Base-by-base conservation (phyloP, 2,888 invertebrate genomes). In the Seira ritae region DNA sequence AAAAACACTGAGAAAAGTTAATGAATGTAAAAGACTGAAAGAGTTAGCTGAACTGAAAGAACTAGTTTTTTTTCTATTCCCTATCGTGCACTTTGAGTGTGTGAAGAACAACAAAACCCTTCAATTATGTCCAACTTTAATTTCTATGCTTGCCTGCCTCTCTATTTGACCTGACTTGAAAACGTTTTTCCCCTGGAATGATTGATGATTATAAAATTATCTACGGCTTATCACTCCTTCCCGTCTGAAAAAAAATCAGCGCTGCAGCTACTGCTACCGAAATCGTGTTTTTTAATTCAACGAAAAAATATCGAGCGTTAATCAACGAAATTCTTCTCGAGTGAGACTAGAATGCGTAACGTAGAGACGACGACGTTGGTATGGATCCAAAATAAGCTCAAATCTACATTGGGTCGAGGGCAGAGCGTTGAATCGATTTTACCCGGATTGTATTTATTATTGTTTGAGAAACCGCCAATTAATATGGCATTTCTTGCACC, bases 111-210 rank as follows among this genome's bases (percentile, higher is more conserved):
- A 80, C 66, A 62, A 80, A 80, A 80, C 50, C 79, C 79, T 73
- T 80, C 79, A 80, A 80, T 80, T 80, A 80, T 80, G 79, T 80
- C 72, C 68, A 80, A 73, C 79, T 80, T 80, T 80, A 80, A 80
- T 80, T 80, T 80, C 79, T 68, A 80, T 80, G 71, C 72, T 67
- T 80, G 23, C 67, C 79, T 80, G 72, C 73, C 72, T 73, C 75
- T 75, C 73, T 80, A 80, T 73, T 80, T 80, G 55, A 80, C 68
- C 79, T 68, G 79, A 73, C 67, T 72, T n/a, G n/a, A n/a, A n/a
- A n/a, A 23, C 78, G 72, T 80, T 77, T 80, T 72, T 78, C 68
- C n/a, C 67, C 17, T 73, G 37, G 72, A 72, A 80, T 80, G 79
- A 80, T 80, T 80, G 60, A 80, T 80, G 79, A 73, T 72, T 68